Evolutionary conservation across 2,797 vertebrate genomes (phyloP).

Genomic region (Cheirogaleus major): DNA sequence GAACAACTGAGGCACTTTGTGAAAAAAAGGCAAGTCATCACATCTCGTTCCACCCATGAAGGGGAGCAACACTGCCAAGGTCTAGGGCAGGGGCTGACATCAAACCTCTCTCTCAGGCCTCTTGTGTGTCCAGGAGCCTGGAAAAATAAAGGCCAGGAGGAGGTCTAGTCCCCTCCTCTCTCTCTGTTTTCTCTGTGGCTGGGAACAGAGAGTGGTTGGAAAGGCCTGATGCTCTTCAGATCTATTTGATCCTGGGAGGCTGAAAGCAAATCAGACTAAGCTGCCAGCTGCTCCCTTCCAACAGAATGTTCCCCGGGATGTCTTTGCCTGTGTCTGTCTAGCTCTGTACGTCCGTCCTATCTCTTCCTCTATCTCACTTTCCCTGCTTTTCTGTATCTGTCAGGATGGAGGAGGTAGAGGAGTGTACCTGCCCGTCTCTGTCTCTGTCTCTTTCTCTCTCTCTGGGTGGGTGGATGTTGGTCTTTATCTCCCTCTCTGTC

Average conservation of each 20-base stretch:
- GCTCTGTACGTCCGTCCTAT: neutral
- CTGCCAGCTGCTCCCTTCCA: neutral
- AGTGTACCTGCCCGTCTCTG: neutral
- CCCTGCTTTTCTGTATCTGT: neutral
- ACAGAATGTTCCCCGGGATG: neutral
- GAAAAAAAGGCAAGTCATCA: neutral
- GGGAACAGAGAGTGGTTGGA: neutral
- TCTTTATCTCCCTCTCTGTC: neutral
- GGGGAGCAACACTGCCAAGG: neutral
- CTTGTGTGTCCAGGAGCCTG: neutral
- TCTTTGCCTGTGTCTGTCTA: neutral
- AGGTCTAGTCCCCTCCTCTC: too few relatives aligned
- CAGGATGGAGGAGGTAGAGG: neutral
- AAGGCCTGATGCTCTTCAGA: neutral
- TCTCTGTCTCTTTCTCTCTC: neutral
- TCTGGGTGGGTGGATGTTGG: neutral
- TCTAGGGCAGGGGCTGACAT: neutral
- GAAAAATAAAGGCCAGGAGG: neutral
- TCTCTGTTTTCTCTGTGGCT: neutral
- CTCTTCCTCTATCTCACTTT: neutral
- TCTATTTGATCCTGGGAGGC: neutral
- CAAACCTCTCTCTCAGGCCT: neutral
- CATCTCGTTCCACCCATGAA: neutral
- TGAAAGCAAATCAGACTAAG: neutral
- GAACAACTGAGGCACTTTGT: neutral